phyloP scores from a whole-genome alignment of 2,113 vertebrate species.

The Pangasianodon hypophthalmus region DNA sequence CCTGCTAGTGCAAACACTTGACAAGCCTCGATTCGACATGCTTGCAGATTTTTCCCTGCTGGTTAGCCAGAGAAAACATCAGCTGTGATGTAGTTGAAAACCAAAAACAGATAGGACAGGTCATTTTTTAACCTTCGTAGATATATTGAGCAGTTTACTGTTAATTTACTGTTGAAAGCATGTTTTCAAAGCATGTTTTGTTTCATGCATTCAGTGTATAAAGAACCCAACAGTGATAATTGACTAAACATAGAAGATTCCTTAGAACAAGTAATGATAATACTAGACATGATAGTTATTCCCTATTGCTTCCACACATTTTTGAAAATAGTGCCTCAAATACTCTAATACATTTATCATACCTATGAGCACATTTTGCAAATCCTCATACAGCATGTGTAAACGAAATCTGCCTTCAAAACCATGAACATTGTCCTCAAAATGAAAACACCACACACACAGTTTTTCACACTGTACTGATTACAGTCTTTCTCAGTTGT shows the following conservation, averaged over 20 bases:
- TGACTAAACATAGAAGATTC: neutral
- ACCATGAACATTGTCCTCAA: neutral
- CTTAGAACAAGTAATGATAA: neutral
- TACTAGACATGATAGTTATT: neutral
- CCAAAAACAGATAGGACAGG: neutral
- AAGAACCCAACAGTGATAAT: neutral
- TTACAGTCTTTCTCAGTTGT: neutral
- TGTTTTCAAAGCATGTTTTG: neutral
- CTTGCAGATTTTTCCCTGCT: slow-evolving; percentile 2
- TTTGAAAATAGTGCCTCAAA: neutral
- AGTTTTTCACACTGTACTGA: neutral
- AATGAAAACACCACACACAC: neutral
- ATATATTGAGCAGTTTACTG: neutral
- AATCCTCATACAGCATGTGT: neutral
- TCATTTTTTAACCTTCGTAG: neutral
- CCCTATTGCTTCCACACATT: neutral
- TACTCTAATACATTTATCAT: neutral
- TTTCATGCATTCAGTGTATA: neutral
- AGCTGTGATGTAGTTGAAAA: neutral
- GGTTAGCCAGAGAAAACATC: slow-evolving; percentile 18
- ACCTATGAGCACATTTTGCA: neutral
- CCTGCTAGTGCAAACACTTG: neutral
- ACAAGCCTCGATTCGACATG: neutral
- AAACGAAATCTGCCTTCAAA: neutral
- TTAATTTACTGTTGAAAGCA: neutral